A percentile compares a stretch with the other conserved stretches of the same genome.
Conservation (phyloP, 2,113 vertebrate species). For the Bubo blakistoni region DNA sequence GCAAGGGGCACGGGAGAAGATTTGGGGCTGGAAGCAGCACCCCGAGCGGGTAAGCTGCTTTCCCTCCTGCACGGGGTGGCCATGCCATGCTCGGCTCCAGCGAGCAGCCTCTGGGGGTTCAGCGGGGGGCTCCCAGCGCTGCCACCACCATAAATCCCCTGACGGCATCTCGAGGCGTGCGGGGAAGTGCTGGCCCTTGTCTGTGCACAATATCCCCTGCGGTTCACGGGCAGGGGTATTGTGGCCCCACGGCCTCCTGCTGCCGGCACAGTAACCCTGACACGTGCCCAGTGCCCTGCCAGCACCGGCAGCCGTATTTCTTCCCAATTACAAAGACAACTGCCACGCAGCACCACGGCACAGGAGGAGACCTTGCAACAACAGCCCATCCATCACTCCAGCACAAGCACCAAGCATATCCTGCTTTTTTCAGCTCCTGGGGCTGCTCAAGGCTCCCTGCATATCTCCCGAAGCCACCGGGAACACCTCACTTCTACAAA, state of each 20-base stretch:
- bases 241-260: accelerated
- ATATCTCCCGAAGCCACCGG: accelerated
- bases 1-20: background rate
- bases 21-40: background rate
- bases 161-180: accelerated
- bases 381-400: background rate
- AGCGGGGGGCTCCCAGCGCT: accelerated
- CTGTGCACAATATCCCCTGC: accelerated
- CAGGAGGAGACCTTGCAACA: accelerated
- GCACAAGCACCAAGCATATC: accelerated
- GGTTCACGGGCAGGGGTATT: accelerated
- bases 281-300: background rate
- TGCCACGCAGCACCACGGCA: accelerated
- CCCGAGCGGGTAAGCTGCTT: accelerated
- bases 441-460: accelerated
- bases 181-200: accelerated
- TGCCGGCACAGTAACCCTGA: accelerated
- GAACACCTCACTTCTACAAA: background rate
- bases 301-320: accelerated
- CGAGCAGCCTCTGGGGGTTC: too few relatives aligned
- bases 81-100: accelerated
- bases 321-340: background rate
- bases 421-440: too few relatives aligned
- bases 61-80: accelerated
- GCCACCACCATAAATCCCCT: accelerated